phyloP scores from a whole-genome alignment of 2,888 invertebrate genomes.

The Didymodactylos carnosus region DNA sequence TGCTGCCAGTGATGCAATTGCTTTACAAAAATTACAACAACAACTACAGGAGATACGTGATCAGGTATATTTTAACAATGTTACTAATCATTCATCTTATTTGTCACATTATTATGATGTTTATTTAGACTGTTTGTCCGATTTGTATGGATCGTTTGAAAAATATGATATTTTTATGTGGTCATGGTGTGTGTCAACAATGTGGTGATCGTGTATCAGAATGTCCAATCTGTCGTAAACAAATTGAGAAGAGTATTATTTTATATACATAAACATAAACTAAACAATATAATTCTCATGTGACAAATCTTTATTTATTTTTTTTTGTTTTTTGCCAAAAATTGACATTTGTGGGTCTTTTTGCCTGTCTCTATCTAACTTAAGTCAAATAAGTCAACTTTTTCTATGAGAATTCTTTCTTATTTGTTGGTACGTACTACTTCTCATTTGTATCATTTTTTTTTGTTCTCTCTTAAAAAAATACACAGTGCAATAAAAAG shows the following conservation, averaged over 20 bases:
- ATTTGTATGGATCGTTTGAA: constrained; percentile 88
- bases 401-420: too few species aligned
- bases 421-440: too few species aligned
- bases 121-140: constrained; percentile 97
- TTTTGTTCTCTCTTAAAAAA: too few species aligned
- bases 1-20: background rate
- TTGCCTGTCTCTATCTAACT: too few species aligned
- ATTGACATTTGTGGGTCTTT: too few species aligned
- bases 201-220: constrained; percentile 92
- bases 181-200: constrained; percentile 92
- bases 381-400: too few species aligned
- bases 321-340: too few species aligned
- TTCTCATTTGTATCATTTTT: too few species aligned
- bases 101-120: background rate
- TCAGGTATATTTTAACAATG: constrained; percentile 42
- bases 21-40: constrained; percentile 58
- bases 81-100: background rate
- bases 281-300: too few species aligned
- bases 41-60: constrained; percentile 91
- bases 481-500: too few species aligned
- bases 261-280: constrained; percentile 43
- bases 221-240: constrained; percentile 88
- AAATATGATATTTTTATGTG: constrained; percentile 94
- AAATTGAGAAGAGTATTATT: constrained; percentile 79
- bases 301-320: too few species aligned